A percentile compares a stretch with the other conserved stretches of the same genome.
These are phyloP conservation scores for Erinaceus europaeus DNA, from an alignment of 2,113 vertebrate genomes.

Conservation along the genomic window DNA sequence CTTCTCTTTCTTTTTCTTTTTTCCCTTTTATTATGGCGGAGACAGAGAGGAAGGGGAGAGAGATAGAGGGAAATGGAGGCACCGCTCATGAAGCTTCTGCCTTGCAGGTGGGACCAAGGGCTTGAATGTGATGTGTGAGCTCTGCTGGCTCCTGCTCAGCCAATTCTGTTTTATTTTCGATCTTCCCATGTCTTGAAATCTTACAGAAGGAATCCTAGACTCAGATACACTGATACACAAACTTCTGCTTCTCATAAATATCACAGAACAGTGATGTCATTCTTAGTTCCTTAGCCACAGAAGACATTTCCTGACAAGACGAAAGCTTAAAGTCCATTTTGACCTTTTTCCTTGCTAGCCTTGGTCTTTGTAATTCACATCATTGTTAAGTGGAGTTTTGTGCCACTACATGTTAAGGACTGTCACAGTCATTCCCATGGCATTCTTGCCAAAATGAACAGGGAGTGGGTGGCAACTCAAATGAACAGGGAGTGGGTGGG, in stretches of 20 bases:
- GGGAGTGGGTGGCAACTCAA: neutral
- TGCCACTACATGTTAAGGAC: neutral
- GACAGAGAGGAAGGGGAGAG: too few relatives aligned
- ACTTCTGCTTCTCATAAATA: neutral
- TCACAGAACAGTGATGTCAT: neutral
- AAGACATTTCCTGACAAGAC: neutral
- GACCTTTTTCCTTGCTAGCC: neutral
- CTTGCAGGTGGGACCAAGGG: too few relatives aligned
- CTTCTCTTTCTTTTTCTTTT: too few relatives aligned
- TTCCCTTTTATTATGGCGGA: too few relatives aligned
- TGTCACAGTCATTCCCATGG: neutral
- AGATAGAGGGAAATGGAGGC: too few relatives aligned
- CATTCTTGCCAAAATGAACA: neutral
- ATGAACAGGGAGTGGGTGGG: too few relatives aligned
- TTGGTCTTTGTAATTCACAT: neutral
- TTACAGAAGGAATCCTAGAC: neutral
- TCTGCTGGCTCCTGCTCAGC: too few relatives aligned
- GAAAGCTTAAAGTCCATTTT: neutral
- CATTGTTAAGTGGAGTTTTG: neutral
- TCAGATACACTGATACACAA: neutral
- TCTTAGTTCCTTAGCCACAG: neutral
- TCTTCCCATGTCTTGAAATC: neutral
- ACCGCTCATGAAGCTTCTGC: too few relatives aligned
- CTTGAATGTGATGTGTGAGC: too few relatives aligned
- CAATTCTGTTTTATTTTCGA: conserved; percentile 16